A percentile compares a stretch with the other conserved stretches of the same genome.
Evolutionary conservation across 2,888 invertebrate species (phyloP).

Genomic region (Parthenolecanium corni): DNA sequence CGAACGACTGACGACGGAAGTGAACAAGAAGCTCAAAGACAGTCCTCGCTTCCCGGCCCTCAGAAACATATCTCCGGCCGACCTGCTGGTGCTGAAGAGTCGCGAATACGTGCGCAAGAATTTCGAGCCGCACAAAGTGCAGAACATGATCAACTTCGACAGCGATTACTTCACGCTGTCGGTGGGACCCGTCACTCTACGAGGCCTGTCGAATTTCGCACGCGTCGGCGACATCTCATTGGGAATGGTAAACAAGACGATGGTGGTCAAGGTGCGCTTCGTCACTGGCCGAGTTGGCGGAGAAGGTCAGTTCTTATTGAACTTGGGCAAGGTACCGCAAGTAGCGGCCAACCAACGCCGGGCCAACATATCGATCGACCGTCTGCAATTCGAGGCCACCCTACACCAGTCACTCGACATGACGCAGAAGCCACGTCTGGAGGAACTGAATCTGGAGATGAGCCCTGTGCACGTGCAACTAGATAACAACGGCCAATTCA

Average conservation of each 20-base stretch:
- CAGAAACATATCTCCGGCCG: slow-evolving; percentile 51
- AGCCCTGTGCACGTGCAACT: slow-evolving; percentile 67
- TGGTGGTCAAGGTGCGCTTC: slow-evolving; percentile 54
- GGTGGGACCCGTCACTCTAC: slow-evolving; percentile 39
- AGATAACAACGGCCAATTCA: slow-evolving; percentile 69
- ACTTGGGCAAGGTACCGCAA: slow-evolving; percentile 41
- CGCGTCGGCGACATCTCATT: slow-evolving; percentile 65
- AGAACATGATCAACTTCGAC: slow-evolving; percentile 30
- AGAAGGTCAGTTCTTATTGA: slow-evolving; percentile 63
- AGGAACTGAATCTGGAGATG: slow-evolving; percentile 63
- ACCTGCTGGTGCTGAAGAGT: slow-evolving; percentile 65
- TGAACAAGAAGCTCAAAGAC: slow-evolving; percentile 60
- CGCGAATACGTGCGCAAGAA: slow-evolving; percentile 51
- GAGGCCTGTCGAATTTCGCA: slow-evolving; percentile 68
- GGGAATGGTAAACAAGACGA: slow-evolving; percentile 57
- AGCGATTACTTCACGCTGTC: slow-evolving; percentile 18
- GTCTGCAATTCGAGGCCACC: slow-evolving; percentile 51
- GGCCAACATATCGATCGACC: slow-evolving; percentile 65
- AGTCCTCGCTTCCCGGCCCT: slow-evolving; percentile 55
- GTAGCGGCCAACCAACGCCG: slow-evolving; percentile 48
- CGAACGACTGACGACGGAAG: slow-evolving; percentile 55
- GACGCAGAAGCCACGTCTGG: slow-evolving; percentile 55
- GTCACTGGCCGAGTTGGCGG: slow-evolving; percentile 70
- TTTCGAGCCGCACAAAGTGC: slow-evolving; percentile 56
- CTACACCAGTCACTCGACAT: slow-evolving; percentile 67